phyloP scores from a whole-genome alignment of 2,888 invertebrate species.

The Cremastobaeus sp. region DNA sequence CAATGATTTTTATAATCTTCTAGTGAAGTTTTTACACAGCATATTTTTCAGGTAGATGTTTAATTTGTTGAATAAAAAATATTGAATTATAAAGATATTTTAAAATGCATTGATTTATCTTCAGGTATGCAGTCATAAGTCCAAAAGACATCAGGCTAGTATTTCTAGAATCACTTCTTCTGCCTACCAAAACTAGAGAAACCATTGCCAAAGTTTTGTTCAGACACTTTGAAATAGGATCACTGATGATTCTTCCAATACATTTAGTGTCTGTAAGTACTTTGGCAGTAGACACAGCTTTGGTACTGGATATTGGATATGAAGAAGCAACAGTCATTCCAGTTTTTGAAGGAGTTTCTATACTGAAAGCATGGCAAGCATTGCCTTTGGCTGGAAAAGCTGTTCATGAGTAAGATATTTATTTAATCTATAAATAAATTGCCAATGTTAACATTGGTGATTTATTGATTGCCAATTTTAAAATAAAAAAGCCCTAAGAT shows the following conservation, averaged over 20 bases:
- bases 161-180: conserved; percentile 92
- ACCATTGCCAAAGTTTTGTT: conserved; percentile 95
- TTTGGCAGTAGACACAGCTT: conserved; percentile 88
- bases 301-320: conserved; percentile 94
- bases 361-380: conserved; percentile 90
- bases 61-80: background rate
- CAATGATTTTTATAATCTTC: conserved; percentile 89
- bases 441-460: background rate
- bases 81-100: background rate
- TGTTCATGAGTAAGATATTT: conserved; percentile 82
- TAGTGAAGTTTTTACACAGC: conserved; percentile 92
- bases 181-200: conserved; percentile 89
- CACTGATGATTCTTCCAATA: conserved; percentile 88
- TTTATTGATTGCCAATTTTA: background rate
- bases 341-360: conserved; percentile 91
- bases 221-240: conserved; percentile 91
- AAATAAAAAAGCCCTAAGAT: background rate
- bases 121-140: conserved; percentile 91
- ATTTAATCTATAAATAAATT: background rate
- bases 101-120: conserved; percentile 11
- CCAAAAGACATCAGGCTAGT: conserved; percentile 96
- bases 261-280: conserved; percentile 91
- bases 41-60: conserved; percentile 88
- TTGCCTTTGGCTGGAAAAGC: conserved; percentile 87
- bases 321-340: conserved; percentile 89